Evolutionary conservation across 2,888 invertebrate species (phyloP).

Genomic region (Griposia aprilina): DNA sequence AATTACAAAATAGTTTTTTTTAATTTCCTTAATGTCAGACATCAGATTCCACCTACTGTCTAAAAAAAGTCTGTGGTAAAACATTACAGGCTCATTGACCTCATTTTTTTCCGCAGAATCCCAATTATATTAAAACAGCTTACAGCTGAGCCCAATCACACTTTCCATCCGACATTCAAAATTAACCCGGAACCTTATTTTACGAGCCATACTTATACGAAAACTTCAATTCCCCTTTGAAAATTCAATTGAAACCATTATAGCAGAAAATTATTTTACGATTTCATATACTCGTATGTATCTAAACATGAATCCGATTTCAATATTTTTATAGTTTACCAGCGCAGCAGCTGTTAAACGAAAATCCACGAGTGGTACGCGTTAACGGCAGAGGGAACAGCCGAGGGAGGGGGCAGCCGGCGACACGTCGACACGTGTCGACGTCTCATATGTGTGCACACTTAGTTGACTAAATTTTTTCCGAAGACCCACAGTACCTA

Average conservation of each 20-base stretch:
- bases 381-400: no score
- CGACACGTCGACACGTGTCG: no score
- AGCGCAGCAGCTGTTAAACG: constrained; percentile 6
- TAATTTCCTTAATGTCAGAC: background rate
- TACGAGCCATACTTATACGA: constrained; percentile 15
- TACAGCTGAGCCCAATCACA: constrained; percentile 36
- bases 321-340: constrained; percentile 25
- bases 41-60: background rate
- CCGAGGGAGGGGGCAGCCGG: no score
- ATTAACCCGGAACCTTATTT: constrained; percentile 32
- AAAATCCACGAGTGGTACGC: background rate
- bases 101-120: constrained; percentile 3
- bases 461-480: constrained; percentile 18
- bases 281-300: no score
- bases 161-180: constrained; percentile 32
- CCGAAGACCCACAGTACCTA: constrained; percentile 2
- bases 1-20: background rate
- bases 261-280: constrained; percentile 6
- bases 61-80: background rate
- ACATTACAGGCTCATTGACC: background rate
- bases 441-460: no score
- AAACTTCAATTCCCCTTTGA: constrained; percentile 13
- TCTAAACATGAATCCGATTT: constrained; percentile 8
- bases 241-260: constrained; percentile 30
- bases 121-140: constrained; percentile 28